phyloP scores from a whole-genome alignment of 2,888 invertebrate genomes.

The Ptychoptera albimana region DNA sequence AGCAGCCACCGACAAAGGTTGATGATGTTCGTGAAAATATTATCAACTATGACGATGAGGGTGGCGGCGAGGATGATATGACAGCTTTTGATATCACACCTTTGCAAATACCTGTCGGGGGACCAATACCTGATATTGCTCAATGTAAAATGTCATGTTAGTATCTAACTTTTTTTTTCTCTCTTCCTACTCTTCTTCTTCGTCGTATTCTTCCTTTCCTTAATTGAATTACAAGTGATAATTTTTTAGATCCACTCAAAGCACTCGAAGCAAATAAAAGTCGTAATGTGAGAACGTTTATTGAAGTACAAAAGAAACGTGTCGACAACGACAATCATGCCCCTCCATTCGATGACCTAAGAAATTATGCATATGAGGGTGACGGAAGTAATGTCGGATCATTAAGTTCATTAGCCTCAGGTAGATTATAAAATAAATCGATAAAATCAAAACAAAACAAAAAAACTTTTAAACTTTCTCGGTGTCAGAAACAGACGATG shows the following conservation, averaged over 20 bases:
- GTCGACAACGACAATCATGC: conserved; percentile 67
- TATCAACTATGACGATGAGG: conserved; percentile 72
- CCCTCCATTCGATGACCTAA: conserved; percentile 69
- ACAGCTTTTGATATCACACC: conserved; percentile 72
- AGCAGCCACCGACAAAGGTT: conserved; percentile 69
- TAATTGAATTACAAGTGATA: neutral
- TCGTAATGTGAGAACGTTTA: conserved; percentile 59
- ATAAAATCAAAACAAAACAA: neutral
- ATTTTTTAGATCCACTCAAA: conserved; percentile 13
- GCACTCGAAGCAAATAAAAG: conserved; percentile 24
- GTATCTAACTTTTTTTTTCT: neutral
- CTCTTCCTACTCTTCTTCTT: neutral
- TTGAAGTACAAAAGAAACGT: conserved; percentile 59
- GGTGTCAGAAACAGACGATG: conserved; percentile 47
- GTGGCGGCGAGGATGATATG: conserved; percentile 74
- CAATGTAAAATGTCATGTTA: conserved; percentile 30
- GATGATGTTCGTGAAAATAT: conserved; percentile 70
- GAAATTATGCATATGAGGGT: conserved; percentile 78
- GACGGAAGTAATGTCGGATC: conserved; percentile 67
- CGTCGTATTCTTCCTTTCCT: neutral
- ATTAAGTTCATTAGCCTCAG: conserved; percentile 60
- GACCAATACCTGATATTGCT: conserved; percentile 42
- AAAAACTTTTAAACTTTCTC: neutral
- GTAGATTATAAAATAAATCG: conserved; percentile 24
- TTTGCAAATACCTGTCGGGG: conserved; percentile 61